These are phyloP conservation scores for Clunio marinus DNA, from an alignment of 2,888 invertebrate species.

Conservation along the genomic window DNA sequence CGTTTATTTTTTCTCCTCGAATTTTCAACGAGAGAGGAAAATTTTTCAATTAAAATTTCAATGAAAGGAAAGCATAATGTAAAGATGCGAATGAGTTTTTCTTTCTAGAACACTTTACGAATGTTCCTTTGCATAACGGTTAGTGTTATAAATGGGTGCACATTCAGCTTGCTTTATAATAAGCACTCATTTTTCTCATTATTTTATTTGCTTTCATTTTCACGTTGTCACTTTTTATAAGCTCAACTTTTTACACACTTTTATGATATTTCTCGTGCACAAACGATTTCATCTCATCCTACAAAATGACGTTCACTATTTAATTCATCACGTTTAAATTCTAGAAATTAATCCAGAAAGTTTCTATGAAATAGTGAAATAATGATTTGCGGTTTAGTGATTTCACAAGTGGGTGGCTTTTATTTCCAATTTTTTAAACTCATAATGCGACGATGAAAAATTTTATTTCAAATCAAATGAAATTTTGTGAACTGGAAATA, in stretches of 20 bases:
- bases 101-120: too few relatives aligned
- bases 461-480: background rate
- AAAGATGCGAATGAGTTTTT: too few relatives aligned
- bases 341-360: too few relatives aligned
- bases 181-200: background rate
- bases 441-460: background rate
- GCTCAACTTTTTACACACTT: background rate
- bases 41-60: too few relatives aligned
- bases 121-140: too few relatives aligned
- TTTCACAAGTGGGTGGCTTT: slow-evolving; percentile 31
- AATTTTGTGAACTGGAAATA: slow-evolving; percentile 3
- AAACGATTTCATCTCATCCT: too few relatives aligned
- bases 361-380: background rate
- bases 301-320: too few relatives aligned
- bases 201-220: slow-evolving; percentile 9
- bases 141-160: background rate
- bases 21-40: too few relatives aligned
- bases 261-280: too few relatives aligned
- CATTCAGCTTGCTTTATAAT: background rate
- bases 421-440: slow-evolving; percentile 1
- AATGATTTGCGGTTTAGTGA: slow-evolving; percentile 37
- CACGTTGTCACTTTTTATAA: background rate
- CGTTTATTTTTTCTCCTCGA: too few relatives aligned
- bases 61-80: too few relatives aligned
- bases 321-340: too few relatives aligned